Base-by-base conservation (phyloP, 2,113 vertebrate species). In the Lophura nycthemera region DNA sequence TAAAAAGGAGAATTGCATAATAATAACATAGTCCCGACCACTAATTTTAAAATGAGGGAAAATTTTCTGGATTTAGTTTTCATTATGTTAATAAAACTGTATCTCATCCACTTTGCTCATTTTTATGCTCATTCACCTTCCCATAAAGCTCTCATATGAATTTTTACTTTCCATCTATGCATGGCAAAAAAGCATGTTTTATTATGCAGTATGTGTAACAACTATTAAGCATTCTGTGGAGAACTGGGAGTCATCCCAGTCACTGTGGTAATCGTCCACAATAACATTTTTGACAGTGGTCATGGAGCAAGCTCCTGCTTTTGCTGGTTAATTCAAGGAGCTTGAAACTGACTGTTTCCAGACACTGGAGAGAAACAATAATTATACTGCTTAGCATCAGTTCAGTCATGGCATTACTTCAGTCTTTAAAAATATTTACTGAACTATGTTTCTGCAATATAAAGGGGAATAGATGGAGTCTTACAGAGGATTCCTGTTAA, bases 341-440 rank as follows among this genome's bases (percentile, higher is more conserved):
- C 74, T 88, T 82, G 43, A 43, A 86, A 63, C 7, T 17, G 36
- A 75, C 2, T 43, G 8, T 57, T 93, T 89, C 63, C 30, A 78
- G n/a, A 76, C 5, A 38, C 38, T 38, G 38, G 38, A 38, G 38
- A 38, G 38, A 38, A 38, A 56, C 11, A 71, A 30, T 60, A 42
- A 36, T 52, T 43, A 10, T 72, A 34, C 20, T 92, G 34, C 45
- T 47, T 32, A 90, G 15, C 22, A 86, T 50, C 25, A 69, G 3
- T 72, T 78, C 11, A 61, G 5, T 3, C 59, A 7, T 17, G 89
- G 19, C 7, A 8, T 80, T 83, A 29, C 43, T 83, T 91, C 40
- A 74, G 32, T 64, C 57, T 47, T 89, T 69, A 75, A 88, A 81
- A 71, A 60, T 66, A 86, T 65, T 81, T 91, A 61, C 43, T 75